Base-by-base conservation (phyloP, 1,140 invertebrate species). In the Leptonema lineaticorne region DNA sequence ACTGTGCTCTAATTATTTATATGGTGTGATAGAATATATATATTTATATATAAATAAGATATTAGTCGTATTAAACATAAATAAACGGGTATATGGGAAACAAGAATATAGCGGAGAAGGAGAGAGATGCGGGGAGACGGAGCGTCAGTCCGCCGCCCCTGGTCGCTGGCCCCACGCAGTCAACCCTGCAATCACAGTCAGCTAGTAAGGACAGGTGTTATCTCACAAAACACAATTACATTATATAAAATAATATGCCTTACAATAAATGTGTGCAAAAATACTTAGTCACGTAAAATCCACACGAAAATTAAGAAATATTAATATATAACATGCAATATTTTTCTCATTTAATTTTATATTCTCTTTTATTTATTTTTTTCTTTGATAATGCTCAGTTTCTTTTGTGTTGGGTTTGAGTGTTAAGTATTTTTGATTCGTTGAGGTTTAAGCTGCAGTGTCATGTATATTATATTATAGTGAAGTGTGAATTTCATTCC, bases 171-270 rank as follows among this genome's bases (percentile, higher is more conserved):
- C 28, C 33, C 24, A 16, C 33, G 28, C 56, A 60, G 41, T 57
- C 30, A 26, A 48, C 45, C 26, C 66, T 27, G 56, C 41, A 29
- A 45, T 33, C 46, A 46, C 58, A 33, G 56, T 45, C 67, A 63
- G 57, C 63, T 68, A 72, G 71, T 72, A 72, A 72, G 64, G 71
- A 72, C 57, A 63, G 71, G 71, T 72, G 71, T 69, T 72, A 67
- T 69, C 45, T 69, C 71, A 69, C 68, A 72, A 41, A 48, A 69
- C 68, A 69, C 58, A 63, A 69, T 69, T 69, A 67, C 46, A 64
- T 29, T 41, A 62, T 53, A 53, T 62, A n/a, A n/a, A 45, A 45
- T 60, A 26, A 62, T 26, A 24, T 64, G 62, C 41, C 45, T 29
- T 46, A 63, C 48, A 29, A 64, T 64, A 4, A 8, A 46, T 64